Conservation (phyloP, 2,113 vertebrate genomes). For the Ailuropoda melanoleuca region DNA sequence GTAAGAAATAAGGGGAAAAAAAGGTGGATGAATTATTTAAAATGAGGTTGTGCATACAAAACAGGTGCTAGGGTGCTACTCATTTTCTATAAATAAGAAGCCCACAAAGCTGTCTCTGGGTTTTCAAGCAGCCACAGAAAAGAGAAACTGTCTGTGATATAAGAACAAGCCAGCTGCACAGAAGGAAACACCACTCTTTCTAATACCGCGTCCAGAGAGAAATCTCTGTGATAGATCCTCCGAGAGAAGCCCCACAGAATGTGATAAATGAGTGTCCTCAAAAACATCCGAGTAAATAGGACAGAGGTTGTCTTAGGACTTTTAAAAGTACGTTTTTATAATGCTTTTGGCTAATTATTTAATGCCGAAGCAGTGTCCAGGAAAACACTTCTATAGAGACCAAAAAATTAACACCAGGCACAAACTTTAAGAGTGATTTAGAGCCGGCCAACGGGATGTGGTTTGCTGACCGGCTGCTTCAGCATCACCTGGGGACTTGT, state of each 20-base stretch:
- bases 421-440: not conserved
- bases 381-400: not conserved
- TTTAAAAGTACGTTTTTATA: not conserved
- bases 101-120: not conserved
- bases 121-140: not conserved
- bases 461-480: not conserved
- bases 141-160: not conserved
- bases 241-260: not conserved
- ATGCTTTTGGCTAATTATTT: slow-evolving; percentile 21
- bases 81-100: not conserved
- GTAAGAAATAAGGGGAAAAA: not conserved
- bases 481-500: not conserved
- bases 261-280: not conserved
- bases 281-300: not conserved
- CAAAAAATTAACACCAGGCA: not conserved
- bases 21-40: not conserved
- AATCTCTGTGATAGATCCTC: not conserved
- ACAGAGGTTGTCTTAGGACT: not conserved
- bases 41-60: not conserved
- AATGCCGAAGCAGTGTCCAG: not conserved
- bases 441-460: not conserved
- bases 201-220: not conserved
- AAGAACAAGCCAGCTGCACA: not conserved
- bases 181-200: not conserved
- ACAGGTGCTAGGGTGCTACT: not conserved